A percentile compares a stretch with the other conserved stretches of the same genome.
These are phyloP conservation scores for Verasper variegatus DNA, from an alignment of 2,113 vertebrate genomes.

Conservation along the genomic window DNA sequence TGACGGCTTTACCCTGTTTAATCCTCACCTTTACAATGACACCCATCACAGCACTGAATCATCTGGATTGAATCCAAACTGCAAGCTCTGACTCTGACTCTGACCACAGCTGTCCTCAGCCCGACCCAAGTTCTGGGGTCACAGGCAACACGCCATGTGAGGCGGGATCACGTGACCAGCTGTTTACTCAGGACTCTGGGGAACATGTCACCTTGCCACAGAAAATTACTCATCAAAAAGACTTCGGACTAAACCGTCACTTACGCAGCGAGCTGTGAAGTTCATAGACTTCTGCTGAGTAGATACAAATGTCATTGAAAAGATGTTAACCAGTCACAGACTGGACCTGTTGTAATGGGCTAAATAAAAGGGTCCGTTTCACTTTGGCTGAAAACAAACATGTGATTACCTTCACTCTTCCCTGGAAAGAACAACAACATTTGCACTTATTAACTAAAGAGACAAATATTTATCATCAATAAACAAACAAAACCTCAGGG, in stretches of 20 bases:
- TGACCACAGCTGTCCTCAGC: constrained; percentile 37
- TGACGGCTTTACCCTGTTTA: not conserved
- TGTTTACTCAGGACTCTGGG: constrained; percentile 23
- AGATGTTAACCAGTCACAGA: too few species aligned
- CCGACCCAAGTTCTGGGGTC: constrained; percentile 39
- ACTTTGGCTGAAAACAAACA: not conserved
- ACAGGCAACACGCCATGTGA: constrained; percentile 46
- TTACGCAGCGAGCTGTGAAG: not conserved
- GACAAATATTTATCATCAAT: constrained; percentile 31
- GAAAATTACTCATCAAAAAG: not conserved
- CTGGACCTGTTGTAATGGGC: too few species aligned
- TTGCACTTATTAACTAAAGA: constrained; percentile 32
- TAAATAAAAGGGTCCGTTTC: too few species aligned
- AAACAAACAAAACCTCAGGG: constrained; percentile 1
- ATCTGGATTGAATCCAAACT: constrained; percentile 13
- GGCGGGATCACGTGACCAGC: not conserved
- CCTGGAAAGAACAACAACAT: not conserved
- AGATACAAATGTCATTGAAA: too few species aligned
- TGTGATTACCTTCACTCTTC: not conserved
- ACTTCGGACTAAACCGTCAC: not conserved
- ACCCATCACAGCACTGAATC: not conserved
- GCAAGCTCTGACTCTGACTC: not conserved
- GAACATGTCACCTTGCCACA: not conserved
- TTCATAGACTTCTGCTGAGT: not conserved
- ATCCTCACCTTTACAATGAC: too few species aligned